phyloP scores from a whole-genome alignment of 2,888 invertebrate species.

The Liposcelis brunnea region DNA sequence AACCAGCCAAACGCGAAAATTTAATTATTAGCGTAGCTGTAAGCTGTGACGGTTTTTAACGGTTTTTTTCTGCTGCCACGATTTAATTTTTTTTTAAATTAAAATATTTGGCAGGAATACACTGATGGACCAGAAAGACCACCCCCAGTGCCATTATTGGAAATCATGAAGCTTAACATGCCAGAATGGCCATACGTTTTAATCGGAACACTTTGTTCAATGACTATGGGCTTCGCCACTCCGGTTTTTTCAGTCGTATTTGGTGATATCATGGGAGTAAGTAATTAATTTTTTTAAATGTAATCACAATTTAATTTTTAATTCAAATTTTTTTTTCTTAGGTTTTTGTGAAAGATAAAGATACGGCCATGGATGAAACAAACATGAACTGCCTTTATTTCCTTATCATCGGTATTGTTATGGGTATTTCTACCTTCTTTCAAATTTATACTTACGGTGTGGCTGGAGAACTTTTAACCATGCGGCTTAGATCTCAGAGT shows the following conservation, averaged over 20 bases:
- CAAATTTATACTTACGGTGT: conserved; percentile 55
- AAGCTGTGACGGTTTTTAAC: too few relatives aligned
- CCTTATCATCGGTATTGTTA: conserved; percentile 43
- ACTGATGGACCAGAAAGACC: not conserved
- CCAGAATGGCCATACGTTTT: conserved; percentile 50
- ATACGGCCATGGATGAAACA: conserved; percentile 37
- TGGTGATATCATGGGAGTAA: conserved; percentile 50
- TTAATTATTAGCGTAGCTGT: too few relatives aligned
- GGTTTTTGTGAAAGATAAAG: conserved; percentile 35
- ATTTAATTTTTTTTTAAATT: not conserved
- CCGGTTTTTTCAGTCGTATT: conserved; percentile 55
- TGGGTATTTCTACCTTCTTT: conserved; percentile 46
- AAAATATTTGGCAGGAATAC: conserved; percentile 3
- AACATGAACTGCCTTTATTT: conserved; percentile 46
- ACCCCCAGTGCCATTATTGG: conserved; percentile 28
- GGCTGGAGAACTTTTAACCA: conserved; percentile 65
- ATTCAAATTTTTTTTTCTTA: conserved; percentile 22
- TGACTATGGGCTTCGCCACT: conserved; percentile 52
- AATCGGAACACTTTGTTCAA: conserved; percentile 40
- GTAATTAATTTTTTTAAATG: conserved; percentile 16
- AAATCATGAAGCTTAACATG: conserved; percentile 39
- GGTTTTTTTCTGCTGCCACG: not conserved
- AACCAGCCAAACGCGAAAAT: too few relatives aligned
- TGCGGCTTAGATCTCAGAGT: conserved; percentile 45
- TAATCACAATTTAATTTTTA: not conserved